These are phyloP conservation scores for Thymelicus sylvestris DNA, from an alignment of 2,888 invertebrate genomes.

Conservation along the genomic window DNA sequence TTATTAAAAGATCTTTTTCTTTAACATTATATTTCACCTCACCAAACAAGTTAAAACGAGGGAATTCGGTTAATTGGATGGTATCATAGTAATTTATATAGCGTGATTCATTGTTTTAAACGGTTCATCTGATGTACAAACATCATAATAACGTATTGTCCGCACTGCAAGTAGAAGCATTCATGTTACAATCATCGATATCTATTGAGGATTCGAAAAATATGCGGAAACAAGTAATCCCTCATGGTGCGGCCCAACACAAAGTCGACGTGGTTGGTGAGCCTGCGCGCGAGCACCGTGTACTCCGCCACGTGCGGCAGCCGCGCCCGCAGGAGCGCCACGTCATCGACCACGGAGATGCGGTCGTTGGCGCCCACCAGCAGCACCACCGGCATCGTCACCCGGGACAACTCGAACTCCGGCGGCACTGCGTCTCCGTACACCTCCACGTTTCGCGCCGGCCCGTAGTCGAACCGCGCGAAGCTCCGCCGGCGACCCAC, in stretches of 20 bases:
- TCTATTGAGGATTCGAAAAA: constrained; percentile 4
- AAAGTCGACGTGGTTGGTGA: constrained; percentile 57
- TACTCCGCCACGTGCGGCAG: constrained; percentile 51
- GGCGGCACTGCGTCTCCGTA: constrained; percentile 56
- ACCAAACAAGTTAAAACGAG: no score
- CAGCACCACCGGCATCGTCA: constrained; percentile 51
- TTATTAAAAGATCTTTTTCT: no score
- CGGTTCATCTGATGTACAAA: no score
- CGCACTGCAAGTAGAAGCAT: no score
- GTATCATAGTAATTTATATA: no score
- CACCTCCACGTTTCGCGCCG: constrained; percentile 45
- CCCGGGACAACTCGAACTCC: constrained; percentile 52
- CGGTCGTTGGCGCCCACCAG: constrained; percentile 54
- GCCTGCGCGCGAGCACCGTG: constrained; percentile 14
- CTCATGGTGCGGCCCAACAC: constrained; percentile 40
- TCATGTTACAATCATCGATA: not conserved
- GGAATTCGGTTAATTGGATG: no score
- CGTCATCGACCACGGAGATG: constrained; percentile 52
- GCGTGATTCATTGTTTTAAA: no score
- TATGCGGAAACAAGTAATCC: constrained; percentile 10
- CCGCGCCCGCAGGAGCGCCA: constrained; percentile 42
- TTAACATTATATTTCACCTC: no score
- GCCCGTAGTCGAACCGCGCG: constrained; percentile 57
- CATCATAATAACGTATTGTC: no score
- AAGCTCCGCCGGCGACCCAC: constrained; percentile 48